Percentiles rank a stretch among this genome's conserved stretches.
These are phyloP conservation scores for Morpho deidamia DNA, from an alignment of 2,888 invertebrate genomes.

Conservation along the genomic window DNA sequence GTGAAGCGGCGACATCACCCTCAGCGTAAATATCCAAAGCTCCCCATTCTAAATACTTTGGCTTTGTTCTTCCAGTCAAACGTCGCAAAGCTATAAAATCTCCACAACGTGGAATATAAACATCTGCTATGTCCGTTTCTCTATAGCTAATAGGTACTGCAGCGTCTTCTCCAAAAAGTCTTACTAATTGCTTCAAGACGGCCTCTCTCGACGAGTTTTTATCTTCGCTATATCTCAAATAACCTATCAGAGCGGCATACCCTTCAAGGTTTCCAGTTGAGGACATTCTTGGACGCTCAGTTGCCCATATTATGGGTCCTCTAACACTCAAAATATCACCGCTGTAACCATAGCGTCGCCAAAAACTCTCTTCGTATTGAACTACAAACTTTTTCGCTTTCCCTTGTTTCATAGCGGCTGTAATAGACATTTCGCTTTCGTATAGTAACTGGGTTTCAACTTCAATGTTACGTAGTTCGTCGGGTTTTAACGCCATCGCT, in stretches of 20 bases:
- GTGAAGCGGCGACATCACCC: constrained; percentile 58
- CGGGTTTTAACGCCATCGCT: constrained; percentile 64
- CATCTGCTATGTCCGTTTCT: constrained; percentile 48
- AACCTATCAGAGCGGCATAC: constrained; percentile 51
- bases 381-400: constrained; percentile 50
- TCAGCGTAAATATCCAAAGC: constrained; percentile 63
- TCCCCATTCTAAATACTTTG: constrained; percentile 56
- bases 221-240: constrained; percentile 44
- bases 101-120: constrained; percentile 60
- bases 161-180: constrained; percentile 56
- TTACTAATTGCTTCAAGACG: constrained; percentile 55
- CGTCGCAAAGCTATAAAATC: constrained; percentile 52
- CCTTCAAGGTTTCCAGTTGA: constrained; percentile 43
- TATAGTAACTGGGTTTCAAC: constrained; percentile 51
- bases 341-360: constrained; percentile 56
- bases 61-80: constrained; percentile 32
- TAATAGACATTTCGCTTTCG: constrained; percentile 33
- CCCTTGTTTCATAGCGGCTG: constrained; percentile 43
- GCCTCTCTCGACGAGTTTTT: constrained; percentile 38
- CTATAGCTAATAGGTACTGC: constrained; percentile 46
- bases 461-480: constrained; percentile 50
- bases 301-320: constrained; percentile 71
- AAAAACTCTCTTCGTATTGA: constrained; percentile 58
- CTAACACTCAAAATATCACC: constrained; percentile 65
- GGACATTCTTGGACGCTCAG: constrained; percentile 53